Base-by-base conservation (phyloP, 2,113 vertebrate species). In the Pogona vitticeps region DNA sequence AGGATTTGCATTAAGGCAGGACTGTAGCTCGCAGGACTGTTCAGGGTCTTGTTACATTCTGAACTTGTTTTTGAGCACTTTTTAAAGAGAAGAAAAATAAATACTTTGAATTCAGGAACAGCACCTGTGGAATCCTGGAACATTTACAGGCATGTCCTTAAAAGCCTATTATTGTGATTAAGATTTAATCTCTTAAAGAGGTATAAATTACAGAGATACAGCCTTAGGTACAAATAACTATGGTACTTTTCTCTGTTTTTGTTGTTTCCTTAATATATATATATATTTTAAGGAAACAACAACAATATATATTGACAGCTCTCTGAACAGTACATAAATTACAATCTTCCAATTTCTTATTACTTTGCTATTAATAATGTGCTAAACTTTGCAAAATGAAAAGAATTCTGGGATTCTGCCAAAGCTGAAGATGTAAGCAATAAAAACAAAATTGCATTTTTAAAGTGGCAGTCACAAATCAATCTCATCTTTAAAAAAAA, bases 141-240 rank as follows among this genome's bases (percentile, higher is more conserved):
- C 93, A 28, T 95, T 95, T 96, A 94, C 91, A 61, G 96, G 92
- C 96, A 94, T 84, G 95, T 92, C 92, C 95, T 94, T 91, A 94
- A 94, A 95, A 95, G 89, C 92, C 94, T 89, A 94, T 90, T 92
- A 56, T 92, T 82, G 89, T 89, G 94, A 94, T 95, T 86, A 94
- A 96, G 96, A 96, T 96, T 96, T 96, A 96, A 97, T 96, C 96
- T 96, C 95, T 96, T 91, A 96, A 96, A 96, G 93, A 89, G 86
- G 80, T 91, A 94, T 96, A 96, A 96, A 96, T 96, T 96, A 96
- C 94, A 94, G 87, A 96, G 95, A 96, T 90, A 89, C 94, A 94
- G 96, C 95, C 96, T 94, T 81, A 96, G 96, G 96, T 85, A 2
- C 18, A 92, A 93, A 91, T 90, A 94, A 76, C 91, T 89, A 86